phyloP scores from a whole-genome alignment of 2,113 vertebrate genomes.

The Aix galericulata region DNA sequence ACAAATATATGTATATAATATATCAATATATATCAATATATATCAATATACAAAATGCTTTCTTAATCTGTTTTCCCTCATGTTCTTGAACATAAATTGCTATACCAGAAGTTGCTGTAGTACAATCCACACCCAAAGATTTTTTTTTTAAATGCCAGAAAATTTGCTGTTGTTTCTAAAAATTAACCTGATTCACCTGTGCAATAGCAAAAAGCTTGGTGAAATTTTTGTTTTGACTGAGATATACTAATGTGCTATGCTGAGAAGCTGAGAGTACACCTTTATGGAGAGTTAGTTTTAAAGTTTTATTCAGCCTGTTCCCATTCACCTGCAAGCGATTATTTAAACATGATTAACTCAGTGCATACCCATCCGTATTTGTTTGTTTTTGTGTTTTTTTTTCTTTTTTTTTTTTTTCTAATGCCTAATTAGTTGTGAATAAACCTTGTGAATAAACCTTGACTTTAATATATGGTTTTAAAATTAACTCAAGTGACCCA shows the following conservation, averaged over 20 bases:
- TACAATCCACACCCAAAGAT: conserved; percentile 13
- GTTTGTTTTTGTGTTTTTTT: too few relatives aligned
- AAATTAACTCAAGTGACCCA: conserved; percentile 66
- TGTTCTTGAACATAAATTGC: conserved; percentile 48
- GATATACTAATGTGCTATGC: neutral
- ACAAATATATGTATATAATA: too few relatives aligned
- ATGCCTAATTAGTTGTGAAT: conserved; percentile 69
- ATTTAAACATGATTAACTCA: conserved; percentile 62
- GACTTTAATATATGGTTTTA: conserved; percentile 65
- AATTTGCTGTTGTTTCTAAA: conserved; percentile 52
- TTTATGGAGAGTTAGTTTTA: conserved; percentile 44
- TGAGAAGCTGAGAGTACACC: neutral
- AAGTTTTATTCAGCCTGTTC: conserved; percentile 33
- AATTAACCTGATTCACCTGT: conserved; percentile 41
- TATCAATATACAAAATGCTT: conserved; percentile 2
- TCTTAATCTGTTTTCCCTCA: conserved; percentile 22
- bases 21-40: too few relatives aligned
- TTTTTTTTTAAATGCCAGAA: conserved; percentile 50
- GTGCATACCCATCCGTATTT: conserved; percentile 47
- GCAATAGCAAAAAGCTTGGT: neutral
- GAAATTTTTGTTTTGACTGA: conserved; percentile 48
- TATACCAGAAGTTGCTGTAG: conserved; percentile 20
- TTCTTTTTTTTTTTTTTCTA: neutral
- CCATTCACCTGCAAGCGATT: conserved; percentile 6
- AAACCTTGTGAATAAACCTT: conserved; percentile 65